Base-by-base conservation (phyloP, 2,797 vertebrate genomes). In the Acanthiza pusilla region DNA sequence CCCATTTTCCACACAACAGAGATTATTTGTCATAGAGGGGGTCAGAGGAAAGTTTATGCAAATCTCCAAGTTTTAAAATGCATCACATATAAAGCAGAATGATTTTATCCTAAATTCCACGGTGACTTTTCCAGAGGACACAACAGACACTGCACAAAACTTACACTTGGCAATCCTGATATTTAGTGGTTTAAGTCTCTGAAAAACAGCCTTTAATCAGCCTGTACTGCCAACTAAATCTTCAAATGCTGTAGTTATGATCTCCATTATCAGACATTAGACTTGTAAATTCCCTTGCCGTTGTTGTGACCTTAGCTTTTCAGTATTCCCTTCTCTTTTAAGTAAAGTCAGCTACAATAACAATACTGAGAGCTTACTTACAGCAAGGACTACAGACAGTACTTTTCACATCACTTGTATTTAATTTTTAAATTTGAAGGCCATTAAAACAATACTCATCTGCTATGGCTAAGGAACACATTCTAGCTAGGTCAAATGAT, bases 401-500 rank as follows among this genome's bases (percentile, higher is more conserved):
- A 47, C 26, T 81, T 82, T 65, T 72, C 89, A 72, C 40, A 57
- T 58, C 25, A 26, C 27, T 87, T 74, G 13, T 36, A 80, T 71
- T 89, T 74, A 1, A 36, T 82, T 91, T 87, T 77, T 54, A 72
- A 66, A 91, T 92, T 48, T 77, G 72, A 91, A 94, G 71, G 72
- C 78, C 68, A 85, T 89, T 94, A 89, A 96, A 95, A 88, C 43
- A 91, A 91, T 54, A 87, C 54, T 63, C 57, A 51, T 92, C 61
- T 72, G 74, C 65, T 61, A 30, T 65, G 57, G 54, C 42, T 94
- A 15, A 29, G 71, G 13, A 95, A 85, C 30, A 74, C 50, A 34
- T 91, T 77, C 84, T 68, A 92, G 91, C 72, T 92, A 66, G 89
- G 84, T 91, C 86, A 96, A 88, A 89, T 18, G 61, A 92, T 96